Base-by-base conservation (phyloP, 2,113 vertebrate genomes). In the Ageneiosus marmoratus region DNA sequence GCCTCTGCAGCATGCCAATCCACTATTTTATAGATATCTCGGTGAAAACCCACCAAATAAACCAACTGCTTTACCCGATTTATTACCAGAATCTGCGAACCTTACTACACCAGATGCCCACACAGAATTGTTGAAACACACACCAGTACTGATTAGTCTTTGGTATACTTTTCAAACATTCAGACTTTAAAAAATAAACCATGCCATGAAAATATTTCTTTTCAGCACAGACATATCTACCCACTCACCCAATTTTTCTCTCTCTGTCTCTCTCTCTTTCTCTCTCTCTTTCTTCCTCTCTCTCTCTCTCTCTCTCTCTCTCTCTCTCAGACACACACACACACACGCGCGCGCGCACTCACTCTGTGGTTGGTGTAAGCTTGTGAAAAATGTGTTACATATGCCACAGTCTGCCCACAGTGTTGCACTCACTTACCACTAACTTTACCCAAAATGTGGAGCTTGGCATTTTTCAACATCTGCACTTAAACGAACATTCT, bases 331-430 rank as follows among this genome's bases (percentile, higher is more conserved):
- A 22, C 62, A 44, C 67, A n/a, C 37, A 44, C 63, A 67, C 63
- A 67, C 29, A 82, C n/a, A 65, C 27, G 22, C 27, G 53, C 56
- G 34, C 18, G 65, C 48, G 83, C 80, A 87, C 80, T 62, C 75
- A 13, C 44, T 65, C 2, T 77, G 73, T 55, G 73, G 50, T 67
- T 63, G 11, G 72, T 55, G 22, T 34, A 53, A 48, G 81, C 16
- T 20, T 77, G 53, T 77, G n/a, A 81, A 41, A 55, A 29, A 73
- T 73, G 53, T 41, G 44, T 29, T 46, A 67, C 34, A 77, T 83
- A 32, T 83, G 50, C 58, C 53, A 77, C 75, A 55, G 62, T 46
- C 63, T 46, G 63, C 74, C 80, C 79, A 72, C 48, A 81, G 65
- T 44, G 48, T 56, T 81, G n/a, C 24, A 85, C 67, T 29, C 18